Base-by-base conservation (phyloP, 2,888 invertebrate species). In the Philonicus albiceps region DNA sequence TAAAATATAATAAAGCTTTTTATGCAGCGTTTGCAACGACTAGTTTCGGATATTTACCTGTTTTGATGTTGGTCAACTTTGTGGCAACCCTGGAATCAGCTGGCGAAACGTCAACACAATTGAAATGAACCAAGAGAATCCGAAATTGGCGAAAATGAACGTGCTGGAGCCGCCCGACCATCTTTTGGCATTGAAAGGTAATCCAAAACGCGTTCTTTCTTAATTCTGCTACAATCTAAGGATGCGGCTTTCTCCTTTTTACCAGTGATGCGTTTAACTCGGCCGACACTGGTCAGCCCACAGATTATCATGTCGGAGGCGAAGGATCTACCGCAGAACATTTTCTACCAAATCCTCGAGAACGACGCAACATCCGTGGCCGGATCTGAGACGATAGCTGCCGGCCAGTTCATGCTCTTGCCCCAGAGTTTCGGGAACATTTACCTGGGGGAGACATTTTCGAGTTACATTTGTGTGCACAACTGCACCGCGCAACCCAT, bases 361-460 rank as follows among this genome's bases (percentile, higher is more conserved):
- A 95, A 95, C 90, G 98, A 98, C 93, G 95, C 96, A 19, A 96
- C 97, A n/a, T 94, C 96, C 40, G 96, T 97, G 0, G 94, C 94
- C 87, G 96, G 96, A 86, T 94, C 97, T 91, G 97, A 97, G 92
- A 96, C 96, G 0, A 86, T 92, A 40, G 95, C 96, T n/a, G 94
- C 96, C 85, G 98, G 98, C 1, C 97, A 98, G 90, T 97, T 98
- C 91, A 93, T 99, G 90, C 93, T 98, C 86, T 93, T 99, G 84
- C 99, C 99, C 16, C 99, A 99, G 93, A 98, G 97, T 91, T 99
- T 99, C 93, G 99, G 99, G 5, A 99, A 98, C 91, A 98, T 99
- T 90, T 99, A 99, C 92, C 93, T 99, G 75, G 99, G 98, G 22
- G 99, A 99, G 94, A 99, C 98, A 16, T 99, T 99, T 93, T 97